A percentile compares a stretch with the other conserved stretches of the same genome.
These are phyloP conservation scores for Anoplolepis gracilipes DNA, from an alignment of 1,140 invertebrate genomes.

Conservation along the genomic window DNA sequence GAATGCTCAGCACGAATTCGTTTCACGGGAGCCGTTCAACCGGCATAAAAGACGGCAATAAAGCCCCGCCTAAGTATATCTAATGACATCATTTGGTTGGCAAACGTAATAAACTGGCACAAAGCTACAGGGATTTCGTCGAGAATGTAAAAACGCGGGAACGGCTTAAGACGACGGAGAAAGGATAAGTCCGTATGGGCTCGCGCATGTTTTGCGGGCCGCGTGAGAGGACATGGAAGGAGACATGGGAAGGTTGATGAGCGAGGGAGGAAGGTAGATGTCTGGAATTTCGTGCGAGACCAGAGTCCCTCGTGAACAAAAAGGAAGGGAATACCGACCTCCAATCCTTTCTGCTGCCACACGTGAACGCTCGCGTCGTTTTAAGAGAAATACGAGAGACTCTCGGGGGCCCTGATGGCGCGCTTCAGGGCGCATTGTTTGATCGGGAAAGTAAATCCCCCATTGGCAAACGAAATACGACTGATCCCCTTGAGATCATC, in stretches of 20 bases:
- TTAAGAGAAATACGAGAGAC: constrained; percentile 58
- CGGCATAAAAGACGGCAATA: constrained; percentile 77
- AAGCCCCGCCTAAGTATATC: constrained; percentile 80
- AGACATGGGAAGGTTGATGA: not conserved
- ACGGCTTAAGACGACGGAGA: constrained; percentile 60
- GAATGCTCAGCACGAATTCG: constrained; percentile 61
- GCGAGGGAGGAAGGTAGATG: constrained; percentile 29
- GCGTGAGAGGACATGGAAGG: constrained; percentile 11
- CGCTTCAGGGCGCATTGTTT: constrained; percentile 53
- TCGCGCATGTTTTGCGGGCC: constrained; percentile 20
- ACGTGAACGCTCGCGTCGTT: constrained; percentile 58
- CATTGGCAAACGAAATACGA: constrained; percentile 51
- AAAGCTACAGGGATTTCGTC: constrained; percentile 75
- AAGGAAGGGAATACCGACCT: constrained; percentile 49
- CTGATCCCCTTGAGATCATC: constrained; percentile 57
- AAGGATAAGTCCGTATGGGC: constrained; percentile 21
- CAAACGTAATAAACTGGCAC: constrained; percentile 75
- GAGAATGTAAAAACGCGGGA: constrained; percentile 73
- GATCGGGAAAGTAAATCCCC: constrained; percentile 50
- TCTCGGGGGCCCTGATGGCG: not conserved
- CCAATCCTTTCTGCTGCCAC: constrained; percentile 51
- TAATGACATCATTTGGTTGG: constrained; percentile 81
- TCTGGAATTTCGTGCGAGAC: constrained; percentile 68
- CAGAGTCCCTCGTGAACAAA: constrained; percentile 46
- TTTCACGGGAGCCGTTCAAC: constrained; percentile 72